phyloP scores from a whole-genome alignment of 1,140 invertebrate species.

The Zaprionus camerounensis region DNA sequence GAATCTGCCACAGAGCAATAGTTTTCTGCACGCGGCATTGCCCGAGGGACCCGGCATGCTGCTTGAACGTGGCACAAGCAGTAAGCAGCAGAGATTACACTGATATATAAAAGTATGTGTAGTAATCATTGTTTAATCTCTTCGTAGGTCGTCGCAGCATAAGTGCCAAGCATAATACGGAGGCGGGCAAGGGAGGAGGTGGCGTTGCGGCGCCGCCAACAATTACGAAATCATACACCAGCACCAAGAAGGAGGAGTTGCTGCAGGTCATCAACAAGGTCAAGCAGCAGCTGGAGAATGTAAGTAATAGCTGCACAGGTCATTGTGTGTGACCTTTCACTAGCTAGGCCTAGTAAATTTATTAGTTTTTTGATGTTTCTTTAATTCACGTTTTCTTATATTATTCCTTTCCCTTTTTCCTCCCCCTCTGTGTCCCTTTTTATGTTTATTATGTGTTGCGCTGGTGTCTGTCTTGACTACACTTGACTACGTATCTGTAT shows the following conservation, averaged over 20 bases:
- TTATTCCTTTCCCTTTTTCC: conserved; percentile 22
- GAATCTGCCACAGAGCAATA: conserved; percentile 75
- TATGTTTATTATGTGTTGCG: conserved; percentile 26
- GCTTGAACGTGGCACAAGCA: conserved; percentile 84
- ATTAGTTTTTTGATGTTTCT: conserved; percentile 24
- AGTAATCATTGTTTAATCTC: background rate
- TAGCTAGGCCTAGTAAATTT: background rate
- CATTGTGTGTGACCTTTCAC: background rate
- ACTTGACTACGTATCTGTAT: conserved; percentile 10
- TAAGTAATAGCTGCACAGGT: conserved; percentile 85
- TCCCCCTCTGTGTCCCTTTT: conserved; percentile 45
- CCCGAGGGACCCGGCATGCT: conserved; percentile 78
- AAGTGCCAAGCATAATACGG: conserved; percentile 84
- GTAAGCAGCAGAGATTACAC: conserved; percentile 49
- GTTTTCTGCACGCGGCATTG: conserved; percentile 80
- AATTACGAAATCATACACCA: conserved; percentile 86
- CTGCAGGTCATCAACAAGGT: conserved; percentile 94
- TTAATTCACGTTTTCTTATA: conserved; percentile 24
- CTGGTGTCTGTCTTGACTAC: conserved; percentile 56
- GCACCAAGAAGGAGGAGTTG: conserved; percentile 92
- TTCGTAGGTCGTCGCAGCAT: conserved; percentile 81
- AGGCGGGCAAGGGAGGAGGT: conserved; percentile 78
- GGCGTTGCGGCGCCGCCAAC: conserved; percentile 78
- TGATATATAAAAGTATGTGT: background rate
- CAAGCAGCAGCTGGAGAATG: conserved; percentile 93